phyloP scores from a whole-genome alignment of 1,140 invertebrate genomes.

The Drosophila pectinifera region DNA sequence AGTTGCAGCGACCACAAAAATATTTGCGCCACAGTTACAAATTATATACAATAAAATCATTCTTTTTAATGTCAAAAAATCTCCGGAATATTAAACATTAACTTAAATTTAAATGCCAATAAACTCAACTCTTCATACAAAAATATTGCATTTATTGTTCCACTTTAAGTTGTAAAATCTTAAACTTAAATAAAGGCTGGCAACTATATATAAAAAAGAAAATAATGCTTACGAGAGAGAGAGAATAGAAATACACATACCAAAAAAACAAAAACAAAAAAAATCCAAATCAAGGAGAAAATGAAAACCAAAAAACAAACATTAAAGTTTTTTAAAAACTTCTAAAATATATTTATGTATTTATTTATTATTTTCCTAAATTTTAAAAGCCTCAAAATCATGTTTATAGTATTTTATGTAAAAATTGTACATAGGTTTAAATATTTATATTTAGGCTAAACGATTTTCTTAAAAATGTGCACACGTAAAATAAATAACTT shows the following conservation, averaged over 20 bases:
- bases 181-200: slow-evolving; percentile 6
- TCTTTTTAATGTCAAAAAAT: too few species aligned
- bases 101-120: background rate
- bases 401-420: slow-evolving; percentile 21
- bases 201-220: background rate
- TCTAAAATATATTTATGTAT: slow-evolving; percentile 20
- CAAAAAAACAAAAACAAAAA: slow-evolving; percentile 69
- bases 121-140: background rate
- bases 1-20: too few species aligned
- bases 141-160: slow-evolving; percentile 62
- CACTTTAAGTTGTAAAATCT: slow-evolving; percentile 21
- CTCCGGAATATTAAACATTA: background rate
- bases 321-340: slow-evolving; percentile 71
- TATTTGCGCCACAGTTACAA: too few species aligned
- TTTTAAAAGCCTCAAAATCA: slow-evolving; percentile 5
- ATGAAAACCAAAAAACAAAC: slow-evolving; percentile 47
- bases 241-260: slow-evolving; percentile 6
- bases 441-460: background rate
- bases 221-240: slow-evolving; percentile 3
- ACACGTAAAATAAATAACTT: slow-evolving; percentile 1
- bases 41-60: too few species aligned
- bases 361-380: slow-evolving; percentile 9
- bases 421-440: slow-evolving; percentile 30
- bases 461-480: background rate
- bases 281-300: slow-evolving; percentile 42